Evolutionary conservation across 2,113 vertebrate genomes (phyloP).

Genomic region (Siphamia tubifer): DNA sequence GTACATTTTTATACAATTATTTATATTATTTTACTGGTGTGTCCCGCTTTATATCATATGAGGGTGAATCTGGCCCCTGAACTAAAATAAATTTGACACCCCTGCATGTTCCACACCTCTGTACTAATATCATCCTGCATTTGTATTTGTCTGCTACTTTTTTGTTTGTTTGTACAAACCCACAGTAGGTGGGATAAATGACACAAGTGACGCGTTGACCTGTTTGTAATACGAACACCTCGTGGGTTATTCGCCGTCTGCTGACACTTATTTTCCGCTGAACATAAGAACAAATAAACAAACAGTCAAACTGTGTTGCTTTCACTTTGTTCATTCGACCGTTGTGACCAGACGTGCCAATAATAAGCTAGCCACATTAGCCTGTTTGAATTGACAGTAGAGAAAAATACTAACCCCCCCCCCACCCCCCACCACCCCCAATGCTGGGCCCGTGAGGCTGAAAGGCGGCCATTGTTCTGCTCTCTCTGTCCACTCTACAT

Average conservation of each 20-base stretch:
- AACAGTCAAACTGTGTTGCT: constrained; percentile 25
- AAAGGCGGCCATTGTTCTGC: constrained; percentile 87
- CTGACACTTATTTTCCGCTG: background rate
- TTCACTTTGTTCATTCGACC: constrained; percentile 27
- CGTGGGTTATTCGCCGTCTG: background rate
- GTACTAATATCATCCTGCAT: background rate
- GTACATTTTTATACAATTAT: too few relatives aligned
- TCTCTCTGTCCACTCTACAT: constrained; percentile 78
- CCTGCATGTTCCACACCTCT: too few relatives aligned
- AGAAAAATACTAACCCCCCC: constrained; percentile 50
- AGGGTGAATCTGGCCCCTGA: too few relatives aligned
- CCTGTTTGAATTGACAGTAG: constrained; percentile 57
- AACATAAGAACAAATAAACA: constrained; percentile 30
- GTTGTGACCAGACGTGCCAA: constrained; percentile 36
- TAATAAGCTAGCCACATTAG: constrained; percentile 54
- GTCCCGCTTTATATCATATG: too few relatives aligned
- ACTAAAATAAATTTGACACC: too few relatives aligned
- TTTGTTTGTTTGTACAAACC: constrained; percentile 3
- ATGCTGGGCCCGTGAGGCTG: constrained; percentile 71
- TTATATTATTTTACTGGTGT: too few relatives aligned
- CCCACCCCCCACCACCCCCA: constrained; percentile 42
- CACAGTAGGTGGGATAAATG: background rate
- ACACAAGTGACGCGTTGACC: background rate
- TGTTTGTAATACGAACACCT: background rate
- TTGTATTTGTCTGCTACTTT: background rate